Conservation (phyloP, 1,140 invertebrate genomes). For the Andricus grossulariae region DNA sequence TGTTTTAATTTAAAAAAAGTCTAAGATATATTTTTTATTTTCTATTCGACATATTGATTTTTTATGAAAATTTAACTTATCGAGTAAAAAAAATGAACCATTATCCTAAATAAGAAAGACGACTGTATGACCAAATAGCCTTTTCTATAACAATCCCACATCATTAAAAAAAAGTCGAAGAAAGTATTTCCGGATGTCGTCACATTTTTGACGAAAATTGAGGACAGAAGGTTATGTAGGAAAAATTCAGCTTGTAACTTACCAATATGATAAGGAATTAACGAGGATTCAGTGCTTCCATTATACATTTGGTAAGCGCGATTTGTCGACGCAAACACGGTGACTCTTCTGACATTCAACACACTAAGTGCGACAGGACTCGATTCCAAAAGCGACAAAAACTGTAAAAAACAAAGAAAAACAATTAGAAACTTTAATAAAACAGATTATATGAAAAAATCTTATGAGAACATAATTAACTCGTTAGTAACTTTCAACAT, state of each 20-base stretch:
- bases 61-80: too few species aligned
- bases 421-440: not conserved
- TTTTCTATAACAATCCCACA: too few species aligned
- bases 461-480: not conserved
- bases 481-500: not conserved
- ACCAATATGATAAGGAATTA: slow-evolving; percentile 90
- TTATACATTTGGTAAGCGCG: slow-evolving; percentile 84
- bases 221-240: too few species aligned
- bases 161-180: too few species aligned
- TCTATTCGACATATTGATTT: too few species aligned
- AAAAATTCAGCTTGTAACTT: slow-evolving; percentile 71
- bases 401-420: slow-evolving; percentile 79
- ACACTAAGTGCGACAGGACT: slow-evolving; percentile 82
- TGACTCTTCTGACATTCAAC: slow-evolving; percentile 81
- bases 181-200: too few species aligned
- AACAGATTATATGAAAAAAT: not conserved
- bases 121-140: too few species aligned
- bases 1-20: too few species aligned
- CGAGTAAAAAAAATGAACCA: too few species aligned
- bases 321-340: slow-evolving; percentile 88
- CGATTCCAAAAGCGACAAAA: slow-evolving; percentile 82
- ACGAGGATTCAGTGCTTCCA: slow-evolving; percentile 72
- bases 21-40: too few species aligned
- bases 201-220: too few species aligned
- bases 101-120: too few species aligned